Base-by-base conservation (phyloP, 2,888 invertebrate species). In the Microctonus hyperodae region DNA sequence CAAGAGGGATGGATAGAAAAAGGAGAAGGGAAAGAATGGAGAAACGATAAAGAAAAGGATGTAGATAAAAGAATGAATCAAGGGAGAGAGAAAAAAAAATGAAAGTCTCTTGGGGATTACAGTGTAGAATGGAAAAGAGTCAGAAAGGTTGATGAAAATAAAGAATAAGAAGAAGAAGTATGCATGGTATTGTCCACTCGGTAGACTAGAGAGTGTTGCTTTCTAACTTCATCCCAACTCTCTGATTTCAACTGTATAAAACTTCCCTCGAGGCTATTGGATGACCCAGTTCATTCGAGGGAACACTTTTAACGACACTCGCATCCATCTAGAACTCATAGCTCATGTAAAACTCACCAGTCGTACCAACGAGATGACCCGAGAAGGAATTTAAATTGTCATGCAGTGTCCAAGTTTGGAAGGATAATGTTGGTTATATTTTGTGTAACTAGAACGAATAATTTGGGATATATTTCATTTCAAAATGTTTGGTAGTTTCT, bases 221-320 rank as follows among this genome's bases (percentile, higher is more conserved):
- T 25, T 31, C 10, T 5, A 28, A 33, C 35, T 9, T 28, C 51
- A 40, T 48, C 50, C 56, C 56, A 59, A 33, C 53, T 44, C 53
- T 44, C 44, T 56, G 16, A 35, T 44, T 31, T 51, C 40, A 48
- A 22, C 40, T 33, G 60, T 23, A 55, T 55, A 11, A 25, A 28
- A 76, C 74, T 73, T 73, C 76, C 76, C 80, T 79, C 77, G 75
- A 71, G 68, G 77, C 81, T 78, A 73, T 70, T 74, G 71, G 72
- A 71, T 79, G 81, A 81, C 81, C 81, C 75, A 81, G 75, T 82
- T 81, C 73, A 70, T 70, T 68, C 68, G 61, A 59, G 44, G 44
- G 59, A 60, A 57, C 53, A 69, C 68, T 71, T 70, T 70, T 71
- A 71, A 71, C 68, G 68, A 72, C 64, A 66, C 72, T 64, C 62